Conservation (phyloP, 2,113 vertebrate species). For the Loxodonta africana region DNA sequence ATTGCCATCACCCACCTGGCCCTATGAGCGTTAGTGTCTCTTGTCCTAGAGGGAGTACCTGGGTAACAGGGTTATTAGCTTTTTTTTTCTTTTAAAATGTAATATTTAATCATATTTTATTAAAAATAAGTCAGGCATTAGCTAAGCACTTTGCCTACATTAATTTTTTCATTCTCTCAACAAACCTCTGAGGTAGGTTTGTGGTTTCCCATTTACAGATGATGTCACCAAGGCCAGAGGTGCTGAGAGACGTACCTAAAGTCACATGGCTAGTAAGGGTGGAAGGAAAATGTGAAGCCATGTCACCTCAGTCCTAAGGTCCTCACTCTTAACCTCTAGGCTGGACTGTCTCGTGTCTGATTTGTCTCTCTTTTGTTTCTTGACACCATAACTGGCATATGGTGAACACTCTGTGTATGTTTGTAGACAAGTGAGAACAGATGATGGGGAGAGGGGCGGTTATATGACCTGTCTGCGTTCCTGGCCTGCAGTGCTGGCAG, state of each 20-base stretch:
- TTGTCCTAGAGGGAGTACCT: background rate
- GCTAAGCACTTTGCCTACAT: background rate
- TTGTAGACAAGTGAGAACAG: background rate
- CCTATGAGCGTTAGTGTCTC: background rate
- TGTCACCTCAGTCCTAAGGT: background rate
- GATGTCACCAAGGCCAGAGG: background rate
- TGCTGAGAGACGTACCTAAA: background rate
- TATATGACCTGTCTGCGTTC: background rate
- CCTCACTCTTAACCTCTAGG: too few relatives aligned
- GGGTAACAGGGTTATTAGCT: background rate
- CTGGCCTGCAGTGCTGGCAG: background rate
- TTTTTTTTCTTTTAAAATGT: background rate
- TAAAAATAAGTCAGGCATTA: background rate
- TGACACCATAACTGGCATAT: fast-evolving
- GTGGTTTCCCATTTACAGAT: background rate
- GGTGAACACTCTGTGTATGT: background rate
- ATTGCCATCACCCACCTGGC: too few relatives aligned
- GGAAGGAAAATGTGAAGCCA: background rate
- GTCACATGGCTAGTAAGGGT: background rate
- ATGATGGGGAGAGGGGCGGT: fast-evolving
- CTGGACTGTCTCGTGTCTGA: background rate
- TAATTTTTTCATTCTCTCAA: slow-evolving; percentile 22
- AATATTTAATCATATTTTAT: slow-evolving; percentile 24
- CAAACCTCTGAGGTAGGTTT: background rate
- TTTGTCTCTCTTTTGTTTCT: background rate